Conservation (phyloP, 2,797 vertebrate species). For the Nasua narica region DNA sequence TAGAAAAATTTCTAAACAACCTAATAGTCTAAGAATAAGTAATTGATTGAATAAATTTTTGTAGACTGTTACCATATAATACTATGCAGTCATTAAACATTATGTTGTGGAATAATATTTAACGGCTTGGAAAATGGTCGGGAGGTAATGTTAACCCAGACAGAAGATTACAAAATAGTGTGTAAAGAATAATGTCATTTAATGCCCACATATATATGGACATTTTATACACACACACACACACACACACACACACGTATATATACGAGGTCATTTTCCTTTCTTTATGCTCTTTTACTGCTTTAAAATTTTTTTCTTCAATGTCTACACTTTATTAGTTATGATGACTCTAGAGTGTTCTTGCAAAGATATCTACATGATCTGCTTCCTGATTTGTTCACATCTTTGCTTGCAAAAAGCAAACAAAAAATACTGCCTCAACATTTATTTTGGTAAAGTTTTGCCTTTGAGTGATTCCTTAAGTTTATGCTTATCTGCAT, state of each 20-base stretch:
- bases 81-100: background rate
- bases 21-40: background rate
- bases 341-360: background rate
- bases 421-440: background rate
- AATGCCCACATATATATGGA: background rate
- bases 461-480: background rate
- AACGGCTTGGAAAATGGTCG: background rate
- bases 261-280: background rate
- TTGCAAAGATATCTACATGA: background rate
- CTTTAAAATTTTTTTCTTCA: background rate
- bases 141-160: background rate
- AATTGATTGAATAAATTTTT: slow-evolving; percentile 44
- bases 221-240: too few species aligned
- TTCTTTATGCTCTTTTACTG: background rate
- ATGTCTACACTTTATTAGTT: background rate
- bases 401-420: background rate
- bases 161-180: background rate
- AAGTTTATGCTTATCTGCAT: background rate
- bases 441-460: background rate
- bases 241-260: too few species aligned
- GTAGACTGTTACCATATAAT: background rate
- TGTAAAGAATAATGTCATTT: background rate
- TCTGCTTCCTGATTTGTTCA: background rate
- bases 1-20: background rate
- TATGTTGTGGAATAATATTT: slow-evolving; percentile 36